phyloP scores from a whole-genome alignment of 2,797 vertebrate genomes.

The Mormyrus proboscirostris region DNA sequence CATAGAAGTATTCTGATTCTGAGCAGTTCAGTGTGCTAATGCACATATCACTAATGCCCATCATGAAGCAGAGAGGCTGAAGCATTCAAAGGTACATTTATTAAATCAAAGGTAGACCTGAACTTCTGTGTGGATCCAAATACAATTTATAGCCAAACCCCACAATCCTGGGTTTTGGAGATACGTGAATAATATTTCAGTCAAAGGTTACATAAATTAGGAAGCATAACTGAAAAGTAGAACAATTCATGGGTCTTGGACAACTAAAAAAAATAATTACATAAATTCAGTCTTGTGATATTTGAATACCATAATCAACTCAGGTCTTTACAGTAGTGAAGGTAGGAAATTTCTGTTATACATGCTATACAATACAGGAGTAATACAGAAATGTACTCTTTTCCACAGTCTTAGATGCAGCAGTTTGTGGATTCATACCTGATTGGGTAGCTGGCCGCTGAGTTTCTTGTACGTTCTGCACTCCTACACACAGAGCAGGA shows the following conservation, averaged over 20 bases:
- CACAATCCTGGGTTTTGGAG: not conserved
- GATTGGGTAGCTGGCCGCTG: not conserved
- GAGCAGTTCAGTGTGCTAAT: not conserved
- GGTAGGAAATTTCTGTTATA: not conserved
- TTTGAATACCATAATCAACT: not conserved
- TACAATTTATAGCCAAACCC: not conserved
- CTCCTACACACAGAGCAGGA: not conserved
- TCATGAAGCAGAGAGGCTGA: not conserved
- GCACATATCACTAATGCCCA: not conserved
- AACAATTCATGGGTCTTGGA: not conserved
- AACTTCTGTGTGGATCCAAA: not conserved
- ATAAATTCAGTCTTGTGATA: not conserved
- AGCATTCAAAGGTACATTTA: not conserved
- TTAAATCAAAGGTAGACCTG: not conserved
- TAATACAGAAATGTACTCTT: not conserved
- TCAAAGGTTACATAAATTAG: not conserved
- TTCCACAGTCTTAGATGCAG: not conserved
- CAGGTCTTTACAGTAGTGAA: not conserved
- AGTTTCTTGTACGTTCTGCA: not conserved
- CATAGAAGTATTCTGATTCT: not conserved
- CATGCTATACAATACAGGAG: not conserved
- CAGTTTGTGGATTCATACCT: conserved; percentile 28
- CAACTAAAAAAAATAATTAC: not conserved
- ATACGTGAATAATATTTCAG: not conserved
- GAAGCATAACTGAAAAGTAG: not conserved